Evolutionary conservation across 2,113 vertebrate species (phyloP), one percentile per base, ranked within the genome.

Genomic region (Sapajus apella): DNA sequence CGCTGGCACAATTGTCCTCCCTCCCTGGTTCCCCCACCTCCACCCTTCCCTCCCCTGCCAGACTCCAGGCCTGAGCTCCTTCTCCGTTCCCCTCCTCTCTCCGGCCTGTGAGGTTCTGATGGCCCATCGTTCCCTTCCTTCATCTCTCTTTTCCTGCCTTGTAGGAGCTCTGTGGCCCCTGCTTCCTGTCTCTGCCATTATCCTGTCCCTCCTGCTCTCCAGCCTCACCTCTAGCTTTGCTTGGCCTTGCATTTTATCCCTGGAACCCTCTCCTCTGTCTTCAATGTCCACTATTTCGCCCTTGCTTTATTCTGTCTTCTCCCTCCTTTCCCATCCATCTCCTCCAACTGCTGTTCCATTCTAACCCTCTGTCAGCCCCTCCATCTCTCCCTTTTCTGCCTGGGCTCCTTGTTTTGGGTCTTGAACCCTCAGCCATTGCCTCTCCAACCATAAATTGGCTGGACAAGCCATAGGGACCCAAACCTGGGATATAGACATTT

Each of bases 401-500:
- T 16, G 1, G 14, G 10, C 40, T 20, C 18, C 37, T 66, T 91
- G 70, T 10, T 50, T 52, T 3, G 32, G 30, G 27, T 7, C 52
- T 58, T 52, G 5, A 8, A 12, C 58, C 32, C 52, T 82, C 25
- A 7, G n/a, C 32, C 23, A 35, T 1, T 43, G 45, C 21, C 18
- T 50, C 50, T 87, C 58, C 37, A 77, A 17, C 7, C n/a, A 20
- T 47, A 10, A 9, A 27, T 58, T 23, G 4, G 6, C 17, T 0
- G 0, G 8, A 27, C 12, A 32, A 1, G 8, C n/a, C 32, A 3
- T 1, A 8, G 18, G 6, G 45, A 45, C 20, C 37, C n/a, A 72
- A 5, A 82, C n/a, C 21, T 52, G 50, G 37, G 37, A 35, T 3
- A 25, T 0, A 14, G 79, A 47, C 16, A n/a, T 14, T n/a, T 68